Conservation (phyloP, 2,113 vertebrate genomes). For the crab-eating macaque (Macaca fascicularis) region DNA sequence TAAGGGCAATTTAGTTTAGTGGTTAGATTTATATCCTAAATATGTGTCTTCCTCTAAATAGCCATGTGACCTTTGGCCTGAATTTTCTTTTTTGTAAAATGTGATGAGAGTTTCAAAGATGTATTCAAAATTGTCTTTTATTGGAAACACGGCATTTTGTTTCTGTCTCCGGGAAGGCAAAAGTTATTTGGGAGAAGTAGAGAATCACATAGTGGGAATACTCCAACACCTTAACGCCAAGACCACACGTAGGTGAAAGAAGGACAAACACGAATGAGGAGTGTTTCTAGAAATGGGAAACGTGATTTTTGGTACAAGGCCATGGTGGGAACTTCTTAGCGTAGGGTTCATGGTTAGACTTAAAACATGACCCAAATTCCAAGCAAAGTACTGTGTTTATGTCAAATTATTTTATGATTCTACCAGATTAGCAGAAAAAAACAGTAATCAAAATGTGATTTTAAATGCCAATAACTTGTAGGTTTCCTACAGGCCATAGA, state of each 20-base stretch:
- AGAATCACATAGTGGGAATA: neutral
- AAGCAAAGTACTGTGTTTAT: neutral
- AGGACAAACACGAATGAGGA: neutral
- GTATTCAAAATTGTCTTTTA: neutral
- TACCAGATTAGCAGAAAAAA: neutral
- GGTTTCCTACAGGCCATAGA: neutral
- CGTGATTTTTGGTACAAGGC: neutral
- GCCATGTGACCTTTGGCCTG: neutral
- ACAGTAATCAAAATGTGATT: neutral
- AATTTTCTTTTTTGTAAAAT: neutral
- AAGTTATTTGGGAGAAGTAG: neutral
- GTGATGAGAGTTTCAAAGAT: neutral
- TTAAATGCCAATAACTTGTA: neutral
- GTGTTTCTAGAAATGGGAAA: neutral
- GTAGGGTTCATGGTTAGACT: neutral
- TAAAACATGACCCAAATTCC: neutral
- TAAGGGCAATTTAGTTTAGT: accelerated
- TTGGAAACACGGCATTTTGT: neutral
- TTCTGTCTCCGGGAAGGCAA: neutral
- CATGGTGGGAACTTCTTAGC: neutral
- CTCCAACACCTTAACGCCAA: neutral
- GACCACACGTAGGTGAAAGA: neutral
- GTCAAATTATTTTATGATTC: neutral
- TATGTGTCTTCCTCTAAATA: neutral
- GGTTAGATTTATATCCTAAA: neutral